A percentile compares a stretch with the other conserved stretches of the same genome.
phyloP scores from a whole-genome alignment of 2,113 vertebrate genomes.

The Hystrix cristata region DNA sequence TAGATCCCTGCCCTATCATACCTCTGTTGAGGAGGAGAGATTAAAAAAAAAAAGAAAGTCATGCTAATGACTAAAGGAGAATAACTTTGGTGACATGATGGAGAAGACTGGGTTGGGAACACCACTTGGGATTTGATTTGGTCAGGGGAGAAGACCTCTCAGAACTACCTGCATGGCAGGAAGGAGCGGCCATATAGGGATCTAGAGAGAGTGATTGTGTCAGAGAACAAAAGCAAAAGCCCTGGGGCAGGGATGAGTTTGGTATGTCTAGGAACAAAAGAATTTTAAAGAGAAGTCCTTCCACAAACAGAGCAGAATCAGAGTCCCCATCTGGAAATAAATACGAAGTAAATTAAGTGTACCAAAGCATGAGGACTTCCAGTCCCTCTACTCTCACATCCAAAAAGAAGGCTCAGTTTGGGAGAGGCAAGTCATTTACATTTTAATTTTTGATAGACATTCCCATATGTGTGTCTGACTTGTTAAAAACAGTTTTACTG shows the following conservation, averaged over 20 bases:
- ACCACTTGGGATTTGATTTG: slow-evolving; percentile 5
- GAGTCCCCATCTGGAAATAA: background rate
- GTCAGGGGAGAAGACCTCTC: background rate
- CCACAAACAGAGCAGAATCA: background rate
- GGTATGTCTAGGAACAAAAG: background rate
- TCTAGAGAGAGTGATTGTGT: background rate
- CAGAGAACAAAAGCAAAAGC: slow-evolving; percentile 8
- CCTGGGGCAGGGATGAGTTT: background rate
- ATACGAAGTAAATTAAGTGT: background rate
- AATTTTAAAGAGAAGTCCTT: background rate
- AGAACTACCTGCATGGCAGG: background rate
- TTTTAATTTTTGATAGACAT: background rate
- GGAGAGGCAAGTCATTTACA: background rate
- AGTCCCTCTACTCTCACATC: background rate
- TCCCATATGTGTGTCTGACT: background rate
- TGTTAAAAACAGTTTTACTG: background rate
- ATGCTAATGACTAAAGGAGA: background rate
- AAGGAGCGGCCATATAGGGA: background rate
- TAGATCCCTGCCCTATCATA: background rate
- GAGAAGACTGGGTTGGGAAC: background rate
- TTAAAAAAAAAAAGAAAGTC: slow-evolving; percentile 5
- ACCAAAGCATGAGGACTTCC: background rate
- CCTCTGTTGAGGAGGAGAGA: background rate
- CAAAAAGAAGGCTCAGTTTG: background rate
- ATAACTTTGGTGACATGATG: background rate